A percentile compares a stretch with the other conserved stretches of the same genome.
These are phyloP conservation scores for Furnarius figulus DNA, from an alignment of 2,113 vertebrate species.

Conservation along the genomic window DNA sequence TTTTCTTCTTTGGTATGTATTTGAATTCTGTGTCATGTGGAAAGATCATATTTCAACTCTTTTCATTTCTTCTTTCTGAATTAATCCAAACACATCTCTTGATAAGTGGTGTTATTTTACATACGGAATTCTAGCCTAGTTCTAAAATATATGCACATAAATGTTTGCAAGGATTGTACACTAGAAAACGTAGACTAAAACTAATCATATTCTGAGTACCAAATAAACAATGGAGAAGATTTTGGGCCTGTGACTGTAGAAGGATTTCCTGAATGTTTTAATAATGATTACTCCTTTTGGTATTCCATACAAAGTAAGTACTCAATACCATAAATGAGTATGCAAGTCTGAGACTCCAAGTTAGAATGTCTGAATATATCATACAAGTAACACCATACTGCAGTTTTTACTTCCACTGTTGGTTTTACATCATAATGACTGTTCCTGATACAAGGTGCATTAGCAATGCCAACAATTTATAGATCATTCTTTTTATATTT, in stretches of 20 bases:
- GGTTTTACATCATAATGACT: neutral
- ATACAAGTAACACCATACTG: neutral
- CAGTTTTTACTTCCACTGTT: neutral
- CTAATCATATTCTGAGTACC: neutral
- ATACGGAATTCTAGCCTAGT: neutral
- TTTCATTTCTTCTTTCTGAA: neutral
- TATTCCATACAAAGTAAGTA: neutral
- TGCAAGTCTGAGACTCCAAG: neutral
- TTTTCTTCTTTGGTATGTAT: neutral
- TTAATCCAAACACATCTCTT: neutral
- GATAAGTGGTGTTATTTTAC: neutral
- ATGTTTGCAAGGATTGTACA: neutral
- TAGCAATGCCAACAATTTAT: neutral
- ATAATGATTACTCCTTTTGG: neutral
- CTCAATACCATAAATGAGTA: neutral
- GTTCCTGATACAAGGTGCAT: neutral
- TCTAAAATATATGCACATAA: neutral
- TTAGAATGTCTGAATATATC: neutral
- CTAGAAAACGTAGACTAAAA: neutral
- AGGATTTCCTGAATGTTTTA: neutral
- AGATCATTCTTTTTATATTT: neutral
- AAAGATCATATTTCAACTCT: neutral
- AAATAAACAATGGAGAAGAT: neutral
- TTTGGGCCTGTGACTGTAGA: neutral
- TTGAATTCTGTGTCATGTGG: neutral